Conservation (phyloP, 2,888 invertebrate genomes). For the Aporophyla lueneburgensis region DNA sequence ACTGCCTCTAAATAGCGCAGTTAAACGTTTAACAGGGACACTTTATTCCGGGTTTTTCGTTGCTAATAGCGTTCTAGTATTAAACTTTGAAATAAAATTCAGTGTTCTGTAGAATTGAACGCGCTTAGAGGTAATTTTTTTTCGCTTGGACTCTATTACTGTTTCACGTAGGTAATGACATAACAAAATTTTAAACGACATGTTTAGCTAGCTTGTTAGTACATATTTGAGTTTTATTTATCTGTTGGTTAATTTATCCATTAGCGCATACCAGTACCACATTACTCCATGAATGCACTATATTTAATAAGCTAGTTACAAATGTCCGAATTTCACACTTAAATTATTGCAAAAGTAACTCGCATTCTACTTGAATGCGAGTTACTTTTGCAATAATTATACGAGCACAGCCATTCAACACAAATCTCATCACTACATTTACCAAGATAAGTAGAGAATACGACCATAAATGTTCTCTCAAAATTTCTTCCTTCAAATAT, state of each 20-base stretch:
- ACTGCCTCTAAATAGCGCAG: constrained; percentile 67
- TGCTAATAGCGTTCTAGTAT: constrained; percentile 64
- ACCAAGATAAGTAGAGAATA: constrained; percentile 34
- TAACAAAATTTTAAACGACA: constrained; percentile 39
- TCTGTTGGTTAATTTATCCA: constrained; percentile 14
- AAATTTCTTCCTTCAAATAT: constrained; percentile 35
- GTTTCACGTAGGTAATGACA: constrained; percentile 40
- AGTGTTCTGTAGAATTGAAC: constrained; percentile 55
- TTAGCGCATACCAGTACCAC: constrained; percentile 18
- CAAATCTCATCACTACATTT: constrained; percentile 19
- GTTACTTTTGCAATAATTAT: too few species aligned
- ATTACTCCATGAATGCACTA: background rate
- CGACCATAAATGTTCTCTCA: background rate
- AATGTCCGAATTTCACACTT: background rate
- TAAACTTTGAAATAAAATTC: constrained; percentile 67
- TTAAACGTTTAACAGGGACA: constrained; percentile 70
- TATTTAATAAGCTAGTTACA: constrained; percentile 13
- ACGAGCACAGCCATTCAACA: constrained; percentile 14
- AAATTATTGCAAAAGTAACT: constrained; percentile 10
- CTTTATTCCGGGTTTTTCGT: constrained; percentile 68
- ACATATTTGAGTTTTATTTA: constrained; percentile 28
- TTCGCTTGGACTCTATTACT: constrained; percentile 35
- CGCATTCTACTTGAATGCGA: too few species aligned
- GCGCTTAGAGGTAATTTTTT: constrained; percentile 39
- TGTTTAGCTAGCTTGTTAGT: constrained; percentile 33